Base-by-base conservation (phyloP, 2,888 invertebrate species). In the Nemotelus pantherinus region DNA sequence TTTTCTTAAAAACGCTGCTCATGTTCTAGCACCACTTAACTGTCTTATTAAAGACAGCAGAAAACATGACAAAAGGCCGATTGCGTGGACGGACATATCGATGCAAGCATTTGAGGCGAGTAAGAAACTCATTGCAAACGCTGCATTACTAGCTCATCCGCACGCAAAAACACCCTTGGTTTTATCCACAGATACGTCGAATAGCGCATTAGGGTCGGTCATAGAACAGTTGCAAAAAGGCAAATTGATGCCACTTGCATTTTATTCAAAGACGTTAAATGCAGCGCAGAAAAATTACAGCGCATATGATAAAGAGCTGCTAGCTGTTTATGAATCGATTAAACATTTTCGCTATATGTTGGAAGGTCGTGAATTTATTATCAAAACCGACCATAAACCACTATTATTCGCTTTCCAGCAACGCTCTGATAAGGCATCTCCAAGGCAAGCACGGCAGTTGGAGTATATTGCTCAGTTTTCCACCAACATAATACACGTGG, bases 221-320 rank as follows among this genome's bases (percentile, higher is more conserved):
- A 41, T 71, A 2, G 57, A 71, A 43, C 57, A 57, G 10, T 44
- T 57, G 3, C 57, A 71, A 57, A 10, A 53, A 3, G 48, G 47
- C 2, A 39, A 9, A 57, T 55, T 7, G 43, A 41, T 43, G 6
- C 71, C 43, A 9, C 58, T 71, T 39, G 57, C 57, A 57, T 71
- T 71, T 43, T 86, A 84, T 77, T 85, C 85, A 2, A 81, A 81
- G 68, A 84, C 83, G 47, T 77, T 87, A 2, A 82, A 77, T n/a
- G 76, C 81, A 0, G 77, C 84, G 0, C 83, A 87, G 79, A 72
- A 57, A 3, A 84, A 84, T 7, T 87, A 86, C 43, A 79, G 78
- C 64, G 68, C 75, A 1, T 87, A 86, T 77, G 86, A 88, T 78
- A 65, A 85, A 4, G 85, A 86, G 80, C 82, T 87, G 0, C 80